Base-by-base conservation (phyloP, 2,888 invertebrate species). In the Nineta flava region DNA sequence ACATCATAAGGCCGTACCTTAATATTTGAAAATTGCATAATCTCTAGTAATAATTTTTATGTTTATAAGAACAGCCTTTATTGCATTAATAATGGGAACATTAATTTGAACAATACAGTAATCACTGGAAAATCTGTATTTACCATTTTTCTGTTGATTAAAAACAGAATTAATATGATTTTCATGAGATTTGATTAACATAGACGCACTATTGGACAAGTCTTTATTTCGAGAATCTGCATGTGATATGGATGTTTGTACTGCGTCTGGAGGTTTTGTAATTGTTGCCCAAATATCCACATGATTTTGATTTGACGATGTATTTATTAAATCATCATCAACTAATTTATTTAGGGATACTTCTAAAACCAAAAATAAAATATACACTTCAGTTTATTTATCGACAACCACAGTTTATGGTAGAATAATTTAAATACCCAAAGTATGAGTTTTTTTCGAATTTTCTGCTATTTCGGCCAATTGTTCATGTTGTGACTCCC, bases 401-500 rank as follows among this genome's bases (percentile, higher is more conserved):
- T 46, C 49, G n/a, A 5, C 26, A 42, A 42, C n/a, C 5, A 32
- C 32, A 42, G 10, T 34, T 5, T 12, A 17, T 26, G 26, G 26
- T 7, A 26, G 26, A 26, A 2, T 26, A 26, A 26, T 26, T 26
- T 6, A 43, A 15, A 1, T 55, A 62, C 63, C 64, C 58, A 66
- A 54, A 52, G 60, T 59, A 55, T 62, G 62, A 15, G 58, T 58
- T 35, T 62, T 62, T 51, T 68, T 67, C 17, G 63, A 66, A 49
- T 67, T 71, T 56, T 75, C 75, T n/a, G 74, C 71, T 50, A 76
- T 68, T 57, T 74, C 74, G 6, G 81, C 78, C 56, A 79, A 69
- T 60, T 79, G 77, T 61, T 83, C 81, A 63, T 83, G 83, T 55
- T 77, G 78, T 57, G 78, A 73, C 60, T 83, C 83, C 83, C 83